Percentiles rank a stretch among this genome's conserved stretches.
Conservation (phyloP, 2,888 invertebrate genomes). For the Trichopoda pennipes region DNA sequence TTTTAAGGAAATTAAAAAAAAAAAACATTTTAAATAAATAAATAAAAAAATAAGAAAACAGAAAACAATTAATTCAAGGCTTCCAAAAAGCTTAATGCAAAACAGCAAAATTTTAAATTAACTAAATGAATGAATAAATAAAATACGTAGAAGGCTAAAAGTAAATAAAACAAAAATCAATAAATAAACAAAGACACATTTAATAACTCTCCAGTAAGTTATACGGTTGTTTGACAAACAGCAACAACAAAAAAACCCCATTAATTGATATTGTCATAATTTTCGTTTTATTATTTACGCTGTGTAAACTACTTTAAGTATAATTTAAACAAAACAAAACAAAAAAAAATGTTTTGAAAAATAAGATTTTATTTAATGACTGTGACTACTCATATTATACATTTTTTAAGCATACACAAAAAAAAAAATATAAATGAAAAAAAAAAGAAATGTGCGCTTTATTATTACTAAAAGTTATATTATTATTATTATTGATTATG, state of each 20-base stretch:
- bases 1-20: constrained; percentile 26
- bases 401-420: constrained; percentile 68
- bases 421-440: constrained; percentile 60
- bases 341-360: constrained; percentile 51
- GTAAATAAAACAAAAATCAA: constrained; percentile 27
- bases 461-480: constrained; percentile 67
- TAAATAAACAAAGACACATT: constrained; percentile 56
- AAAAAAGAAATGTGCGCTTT: constrained; percentile 63
- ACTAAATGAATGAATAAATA: constrained; percentile 22
- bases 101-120: constrained; percentile 31
- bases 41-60: not conserved
- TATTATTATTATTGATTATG: constrained; percentile 65
- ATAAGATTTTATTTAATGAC: constrained; percentile 67
- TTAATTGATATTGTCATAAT: constrained; percentile 56
- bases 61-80: constrained; percentile 55
- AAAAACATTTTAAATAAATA: too few species aligned
- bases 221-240: constrained; percentile 50
- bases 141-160: constrained; percentile 41
- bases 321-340: constrained; percentile 38
- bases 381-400: constrained; percentile 68
- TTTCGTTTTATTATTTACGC: constrained; percentile 63
- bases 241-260: constrained; percentile 27
- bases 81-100: constrained; percentile 60
- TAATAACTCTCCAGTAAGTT: constrained; percentile 58
- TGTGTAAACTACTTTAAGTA: constrained; percentile 67